phyloP scores from a whole-genome alignment of 2,888 invertebrate species.

The Tolmerus cingulatus region DNA sequence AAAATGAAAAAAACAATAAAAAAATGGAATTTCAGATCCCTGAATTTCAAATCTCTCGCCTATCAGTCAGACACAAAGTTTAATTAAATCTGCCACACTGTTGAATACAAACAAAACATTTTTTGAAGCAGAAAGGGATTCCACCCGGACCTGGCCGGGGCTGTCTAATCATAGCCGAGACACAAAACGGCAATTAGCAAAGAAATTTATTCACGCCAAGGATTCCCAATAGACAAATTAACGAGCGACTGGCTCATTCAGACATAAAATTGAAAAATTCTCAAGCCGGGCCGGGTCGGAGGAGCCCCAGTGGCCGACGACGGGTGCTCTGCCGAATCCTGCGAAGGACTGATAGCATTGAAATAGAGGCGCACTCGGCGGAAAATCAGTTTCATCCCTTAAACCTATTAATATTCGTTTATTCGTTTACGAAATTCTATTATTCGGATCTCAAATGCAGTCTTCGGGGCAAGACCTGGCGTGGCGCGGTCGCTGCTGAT shows the following conservation, averaged over 20 bases:
- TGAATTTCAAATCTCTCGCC: not conserved
- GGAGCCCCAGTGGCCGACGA: not conserved
- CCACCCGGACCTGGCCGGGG: not conserved
- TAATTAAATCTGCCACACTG: constrained; percentile 37
- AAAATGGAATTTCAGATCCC: not conserved
- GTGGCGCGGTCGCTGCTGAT: not conserved
- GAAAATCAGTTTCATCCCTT: constrained; percentile 38
- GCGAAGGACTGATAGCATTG: constrained; percentile 28
- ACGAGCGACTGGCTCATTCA: constrained; percentile 31
- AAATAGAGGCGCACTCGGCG: constrained; percentile 28
- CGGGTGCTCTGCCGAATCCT: not conserved
- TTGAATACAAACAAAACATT: constrained; percentile 28
- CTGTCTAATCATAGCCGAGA: constrained; percentile 27
- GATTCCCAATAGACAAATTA: constrained; percentile 40
- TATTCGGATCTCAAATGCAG: constrained; percentile 34
- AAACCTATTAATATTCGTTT: constrained; percentile 41
- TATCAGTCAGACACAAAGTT: constrained; percentile 6
- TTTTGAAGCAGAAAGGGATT: not conserved
- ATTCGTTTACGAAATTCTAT: constrained; percentile 39
- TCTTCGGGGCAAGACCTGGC: not conserved
- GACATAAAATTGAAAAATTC: constrained; percentile 41
- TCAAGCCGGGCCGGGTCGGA: not conserved
- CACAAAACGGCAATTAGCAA: constrained; percentile 38
- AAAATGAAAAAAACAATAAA: not conserved
- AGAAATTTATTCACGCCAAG: constrained; percentile 38